Evolutionary conservation across 2,113 vertebrate genomes (phyloP).

Genomic region (Alethe diademata): DNA sequence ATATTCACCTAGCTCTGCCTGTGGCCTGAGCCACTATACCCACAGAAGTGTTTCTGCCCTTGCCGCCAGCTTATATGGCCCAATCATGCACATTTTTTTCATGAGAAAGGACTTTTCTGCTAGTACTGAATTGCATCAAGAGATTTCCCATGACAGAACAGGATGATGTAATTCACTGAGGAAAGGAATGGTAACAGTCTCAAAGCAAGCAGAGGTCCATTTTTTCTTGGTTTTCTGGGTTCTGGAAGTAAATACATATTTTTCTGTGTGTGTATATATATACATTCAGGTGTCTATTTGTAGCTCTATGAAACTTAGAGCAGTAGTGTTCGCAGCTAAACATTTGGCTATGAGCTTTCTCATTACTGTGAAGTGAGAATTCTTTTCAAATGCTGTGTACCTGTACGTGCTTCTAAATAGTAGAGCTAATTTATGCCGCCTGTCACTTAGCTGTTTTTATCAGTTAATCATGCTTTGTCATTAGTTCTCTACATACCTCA

Average conservation of each 20-base stretch:
- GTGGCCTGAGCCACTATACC: neutral
- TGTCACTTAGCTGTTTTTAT: neutral
- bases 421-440: neutral
- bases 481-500: neutral
- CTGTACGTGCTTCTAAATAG: neutral
- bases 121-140: neutral
- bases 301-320: neutral
- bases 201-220: neutral
- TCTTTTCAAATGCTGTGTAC: neutral
- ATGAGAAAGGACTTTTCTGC: neutral
- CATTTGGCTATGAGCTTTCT: neutral
- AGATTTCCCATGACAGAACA: neutral
- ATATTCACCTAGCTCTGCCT: neutral
- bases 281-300: neutral
- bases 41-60: neutral
- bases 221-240: neutral
- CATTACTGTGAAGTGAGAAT: neutral
- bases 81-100: neutral
- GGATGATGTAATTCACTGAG: neutral
- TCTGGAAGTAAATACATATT: neutral
- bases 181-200: neutral
- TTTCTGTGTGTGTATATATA: neutral
- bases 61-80: rapidly evolving
- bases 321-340: neutral
- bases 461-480: neutral